Evolutionary conservation across 37 sponge, comb jelly and placozoan species (phyloP).

Genomic region (Halichondria panicea): DNA sequence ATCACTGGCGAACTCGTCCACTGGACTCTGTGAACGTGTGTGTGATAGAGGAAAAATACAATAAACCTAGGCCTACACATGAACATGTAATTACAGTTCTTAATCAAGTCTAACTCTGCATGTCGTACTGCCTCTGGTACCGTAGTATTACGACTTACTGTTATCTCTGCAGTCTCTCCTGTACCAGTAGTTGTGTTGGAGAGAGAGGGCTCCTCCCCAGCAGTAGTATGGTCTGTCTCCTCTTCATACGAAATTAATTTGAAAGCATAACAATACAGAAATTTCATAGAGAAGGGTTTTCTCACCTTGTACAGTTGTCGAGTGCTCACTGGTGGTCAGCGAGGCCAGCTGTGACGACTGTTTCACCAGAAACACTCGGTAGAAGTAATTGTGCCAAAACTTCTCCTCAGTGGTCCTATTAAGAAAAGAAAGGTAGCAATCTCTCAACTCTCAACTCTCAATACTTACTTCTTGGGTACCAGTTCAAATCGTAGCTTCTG

Average conservation of each 20-base stretch:
- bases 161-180: too few relatives aligned
- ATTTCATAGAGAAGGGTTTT: neutral
- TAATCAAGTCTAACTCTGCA: too few relatives aligned
- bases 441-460: neutral
- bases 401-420: conserved; percentile 84
- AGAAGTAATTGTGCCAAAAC: conserved; percentile 98
- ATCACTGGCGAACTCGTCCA: conserved; percentile 92
- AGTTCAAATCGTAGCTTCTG: conserved; percentile 90
- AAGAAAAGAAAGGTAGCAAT: conserved; percentile 6
- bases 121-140: too few relatives aligned
- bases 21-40: conserved; percentile 1
- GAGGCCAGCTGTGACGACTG: conserved; percentile 85
- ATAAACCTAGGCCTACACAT: too few relatives aligned
- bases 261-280: neutral
- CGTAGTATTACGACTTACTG: too few relatives aligned
- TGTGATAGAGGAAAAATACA: neutral
- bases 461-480: conserved; percentile 91
- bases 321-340: conserved; percentile 20
- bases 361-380: conserved; percentile 94
- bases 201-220: too few relatives aligned
- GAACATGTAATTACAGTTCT: too few relatives aligned
- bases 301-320: neutral
- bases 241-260: neutral
- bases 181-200: too few relatives aligned
- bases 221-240: too few relatives aligned